These are phyloP conservation scores for Stegodyphus dumicola DNA, from an alignment of 1,140 invertebrate genomes.

Conservation along the genomic window DNA sequence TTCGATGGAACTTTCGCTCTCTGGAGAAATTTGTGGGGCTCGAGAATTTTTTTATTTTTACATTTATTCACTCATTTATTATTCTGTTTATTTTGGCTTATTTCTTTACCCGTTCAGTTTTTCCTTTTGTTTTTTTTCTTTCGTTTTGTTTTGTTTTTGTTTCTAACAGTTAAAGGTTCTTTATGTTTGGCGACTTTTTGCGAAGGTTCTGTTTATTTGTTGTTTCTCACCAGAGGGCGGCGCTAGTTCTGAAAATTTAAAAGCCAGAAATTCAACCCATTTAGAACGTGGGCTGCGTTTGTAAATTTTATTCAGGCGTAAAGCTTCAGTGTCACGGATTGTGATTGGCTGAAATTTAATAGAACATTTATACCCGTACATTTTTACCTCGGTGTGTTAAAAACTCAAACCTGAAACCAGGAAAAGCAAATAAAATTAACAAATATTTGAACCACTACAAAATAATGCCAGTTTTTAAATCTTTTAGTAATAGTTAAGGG, in stretches of 20 bases:
- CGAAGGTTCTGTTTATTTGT: constrained; percentile 8
- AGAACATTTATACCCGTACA: too few species aligned
- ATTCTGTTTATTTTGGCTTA: constrained; percentile 25
- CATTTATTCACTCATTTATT: constrained; percentile 56
- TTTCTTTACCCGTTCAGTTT: constrained; percentile 20
- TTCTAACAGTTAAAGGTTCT: constrained; percentile 30
- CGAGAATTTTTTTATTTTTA: constrained; percentile 23
- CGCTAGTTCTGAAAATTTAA: not conserved
- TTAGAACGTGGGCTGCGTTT: not conserved
- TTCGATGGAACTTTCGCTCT: constrained; percentile 19
- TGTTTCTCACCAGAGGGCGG: not conserved
- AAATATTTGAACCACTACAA: too few species aligned
- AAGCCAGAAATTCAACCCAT: constrained; percentile 4
- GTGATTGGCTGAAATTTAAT: too few species aligned
- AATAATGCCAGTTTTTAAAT: too few species aligned
- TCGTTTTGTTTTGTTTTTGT: not conserved
- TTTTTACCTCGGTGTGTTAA: too few species aligned
- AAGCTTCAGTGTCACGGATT: too few species aligned
- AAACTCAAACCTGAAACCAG: too few species aligned
- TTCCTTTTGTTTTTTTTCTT: constrained; percentile 8
- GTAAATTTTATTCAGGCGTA: not conserved
- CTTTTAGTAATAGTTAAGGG: too few species aligned
- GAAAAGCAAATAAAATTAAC: too few species aligned
- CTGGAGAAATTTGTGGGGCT: constrained; percentile 55
- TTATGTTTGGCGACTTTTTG: constrained; percentile 30